Percentiles rank a stretch among this genome's conserved stretches.
Conservation (phyloP, 2,797 vertebrate genomes). For the Bucorvus abyssinicus region DNA sequence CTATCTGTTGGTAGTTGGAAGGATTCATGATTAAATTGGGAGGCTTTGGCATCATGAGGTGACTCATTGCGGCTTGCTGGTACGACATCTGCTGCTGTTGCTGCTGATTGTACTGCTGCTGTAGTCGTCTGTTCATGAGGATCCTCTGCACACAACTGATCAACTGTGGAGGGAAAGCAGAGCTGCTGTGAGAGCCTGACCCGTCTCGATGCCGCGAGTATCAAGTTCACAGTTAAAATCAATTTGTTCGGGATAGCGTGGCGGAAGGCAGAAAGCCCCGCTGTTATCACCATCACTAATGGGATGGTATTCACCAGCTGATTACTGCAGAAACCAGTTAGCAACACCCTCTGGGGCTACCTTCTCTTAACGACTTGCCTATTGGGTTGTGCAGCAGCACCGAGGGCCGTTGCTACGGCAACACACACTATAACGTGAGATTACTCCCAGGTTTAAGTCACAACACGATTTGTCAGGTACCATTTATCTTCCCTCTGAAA, state of each 20-base stretch:
- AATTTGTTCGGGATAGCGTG: conserved; percentile 50
- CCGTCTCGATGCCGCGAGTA: neutral
- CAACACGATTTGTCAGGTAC: conserved; percentile 40
- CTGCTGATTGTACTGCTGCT: conserved; percentile 88
- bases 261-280: conserved; percentile 62
- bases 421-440: neutral
- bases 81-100: conserved; percentile 88
- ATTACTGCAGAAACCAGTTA: conserved; percentile 65
- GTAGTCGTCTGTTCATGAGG: conserved; percentile 92
- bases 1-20: conserved; percentile 85
- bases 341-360: conserved; percentile 52
- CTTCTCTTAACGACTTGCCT: conserved; percentile 55
- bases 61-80: conserved; percentile 88
- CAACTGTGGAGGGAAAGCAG: conserved; percentile 79
- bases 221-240: conserved; percentile 62
- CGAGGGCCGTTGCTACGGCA: conserved; percentile 21
- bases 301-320: conserved; percentile 59
- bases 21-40: conserved; percentile 80
- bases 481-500: conserved; percentile 41
- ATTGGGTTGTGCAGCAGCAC: conserved; percentile 30
- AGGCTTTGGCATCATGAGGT: conserved; percentile 86
- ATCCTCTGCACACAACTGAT: conserved; percentile 97
- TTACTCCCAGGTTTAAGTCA: conserved; percentile 64
- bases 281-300: conserved; percentile 73
- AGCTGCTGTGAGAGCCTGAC: conserved; percentile 18